phyloP scores from a whole-genome alignment of 1,140 invertebrate species.

The Daktulosphaira vitifoliae region DNA sequence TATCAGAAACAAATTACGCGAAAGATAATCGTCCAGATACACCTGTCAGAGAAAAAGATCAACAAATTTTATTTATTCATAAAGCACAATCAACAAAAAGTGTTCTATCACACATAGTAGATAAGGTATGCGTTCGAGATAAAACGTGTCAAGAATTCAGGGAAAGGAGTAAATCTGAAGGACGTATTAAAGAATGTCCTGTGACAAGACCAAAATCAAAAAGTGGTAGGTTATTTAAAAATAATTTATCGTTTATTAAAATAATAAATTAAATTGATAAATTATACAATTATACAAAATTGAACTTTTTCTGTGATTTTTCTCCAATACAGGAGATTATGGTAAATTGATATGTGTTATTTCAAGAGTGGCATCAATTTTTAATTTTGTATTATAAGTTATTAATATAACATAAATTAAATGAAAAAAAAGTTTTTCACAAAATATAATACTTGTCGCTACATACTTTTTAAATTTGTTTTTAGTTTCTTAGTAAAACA shows the following conservation, averaged over 20 bases:
- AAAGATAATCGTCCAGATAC: constrained; percentile 23
- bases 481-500: too few relatives aligned
- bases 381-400: not conserved
- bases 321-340: too few relatives aligned
- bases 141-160: constrained; percentile 29
- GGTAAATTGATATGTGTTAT: too few relatives aligned
- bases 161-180: constrained; percentile 35
- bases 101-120: constrained; percentile 15
- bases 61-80: constrained; percentile 19
- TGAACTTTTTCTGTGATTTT: too few relatives aligned
- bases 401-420: too few relatives aligned
- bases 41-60: constrained; percentile 26
- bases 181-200: constrained; percentile 32
- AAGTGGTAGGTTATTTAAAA: not conserved
- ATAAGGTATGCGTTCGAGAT: constrained; percentile 2
- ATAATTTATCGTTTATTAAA: too few relatives aligned
- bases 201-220: constrained; percentile 5
- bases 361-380: too few relatives aligned
- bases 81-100: constrained; percentile 20
- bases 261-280: too few relatives aligned
- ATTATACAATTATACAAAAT: too few relatives aligned
- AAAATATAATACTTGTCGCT: too few relatives aligned
- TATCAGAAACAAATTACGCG: not conserved
- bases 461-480: too few relatives aligned
- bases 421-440: too few relatives aligned